phyloP scores from a whole-genome alignment of 2,113 vertebrate genomes.

The Crotalus tigris region DNA sequence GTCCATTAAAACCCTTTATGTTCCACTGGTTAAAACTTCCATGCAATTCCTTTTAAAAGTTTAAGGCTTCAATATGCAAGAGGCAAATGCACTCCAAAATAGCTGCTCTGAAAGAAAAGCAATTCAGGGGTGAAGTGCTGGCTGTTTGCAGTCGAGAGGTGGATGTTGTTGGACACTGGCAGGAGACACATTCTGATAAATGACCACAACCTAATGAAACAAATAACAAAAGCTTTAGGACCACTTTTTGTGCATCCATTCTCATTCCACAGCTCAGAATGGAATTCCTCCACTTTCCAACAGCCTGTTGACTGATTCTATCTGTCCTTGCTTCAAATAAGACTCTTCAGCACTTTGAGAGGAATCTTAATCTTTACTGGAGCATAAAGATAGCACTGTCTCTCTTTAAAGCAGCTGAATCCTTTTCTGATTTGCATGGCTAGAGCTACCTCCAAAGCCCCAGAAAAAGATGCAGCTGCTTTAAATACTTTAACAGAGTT shows the following conservation, averaged over 20 bases:
- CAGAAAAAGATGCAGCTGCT: not conserved
- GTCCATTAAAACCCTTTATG: not conserved
- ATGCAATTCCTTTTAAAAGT: not conserved
- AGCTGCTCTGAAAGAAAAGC: not conserved
- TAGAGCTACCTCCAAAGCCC: not conserved
- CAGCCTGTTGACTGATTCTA: not conserved
- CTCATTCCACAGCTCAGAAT: not conserved
- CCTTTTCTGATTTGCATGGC: not conserved
- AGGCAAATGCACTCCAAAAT: not conserved
- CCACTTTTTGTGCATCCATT: not conserved
- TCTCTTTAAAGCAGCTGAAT: not conserved
- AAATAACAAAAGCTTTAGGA: not conserved
- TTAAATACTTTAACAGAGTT: not conserved
- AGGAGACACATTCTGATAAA: conserved; percentile 4
- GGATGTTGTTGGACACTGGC: fast-evolving
- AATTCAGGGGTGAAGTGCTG: not conserved
- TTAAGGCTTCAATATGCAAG: not conserved
- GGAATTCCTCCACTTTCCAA: not conserved
- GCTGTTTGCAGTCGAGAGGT: not conserved
- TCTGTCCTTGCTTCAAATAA: not conserved
- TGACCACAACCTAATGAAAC: not conserved
- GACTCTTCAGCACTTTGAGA: not conserved
- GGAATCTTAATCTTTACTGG: not conserved
- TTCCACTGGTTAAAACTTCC: not conserved
- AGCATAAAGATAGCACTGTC: not conserved